Evolutionary conservation across 2,113 vertebrate genomes (phyloP).

Genomic region (Mystacornis crossleyi): DNA sequence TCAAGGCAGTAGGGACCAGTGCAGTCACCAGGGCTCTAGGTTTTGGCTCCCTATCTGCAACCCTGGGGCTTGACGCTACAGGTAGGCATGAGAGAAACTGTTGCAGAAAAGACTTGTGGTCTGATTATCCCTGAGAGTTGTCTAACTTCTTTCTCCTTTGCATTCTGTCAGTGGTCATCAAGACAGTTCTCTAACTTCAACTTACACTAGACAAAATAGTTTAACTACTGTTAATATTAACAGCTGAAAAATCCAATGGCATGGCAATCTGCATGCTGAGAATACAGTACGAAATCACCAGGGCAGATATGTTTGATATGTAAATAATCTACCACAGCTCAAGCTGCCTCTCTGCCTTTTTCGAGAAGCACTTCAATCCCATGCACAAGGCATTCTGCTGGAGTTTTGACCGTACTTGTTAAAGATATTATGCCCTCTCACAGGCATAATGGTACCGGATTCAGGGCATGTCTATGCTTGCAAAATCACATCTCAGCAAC

Average conservation of each 20-base stretch:
- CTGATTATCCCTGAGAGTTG: not conserved
- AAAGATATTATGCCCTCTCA: not conserved
- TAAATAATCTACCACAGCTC: not conserved
- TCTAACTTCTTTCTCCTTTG: not conserved
- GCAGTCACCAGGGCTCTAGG: not conserved
- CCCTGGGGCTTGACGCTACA: not conserved
- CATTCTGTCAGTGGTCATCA: not conserved
- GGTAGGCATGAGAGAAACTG: not conserved
- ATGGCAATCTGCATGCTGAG: not conserved
- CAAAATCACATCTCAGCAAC: not conserved
- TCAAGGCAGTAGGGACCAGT: not conserved
- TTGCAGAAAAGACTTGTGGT: not conserved
- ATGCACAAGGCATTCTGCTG: not conserved
- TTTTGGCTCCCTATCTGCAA: not conserved
- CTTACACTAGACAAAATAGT: not conserved
- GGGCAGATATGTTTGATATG: not conserved
- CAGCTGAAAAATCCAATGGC: not conserved
- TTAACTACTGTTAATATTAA: not conserved
- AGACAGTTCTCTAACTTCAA: not conserved
- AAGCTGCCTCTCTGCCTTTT: not conserved
- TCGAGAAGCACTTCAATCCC: not conserved
- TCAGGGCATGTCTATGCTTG: not conserved
- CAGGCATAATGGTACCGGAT: fast-evolving
- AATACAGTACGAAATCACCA: not conserved
- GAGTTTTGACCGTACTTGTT: not conserved